Conservation (phyloP, 2,797 vertebrate genomes). For the Malurus leucopterus region DNA sequence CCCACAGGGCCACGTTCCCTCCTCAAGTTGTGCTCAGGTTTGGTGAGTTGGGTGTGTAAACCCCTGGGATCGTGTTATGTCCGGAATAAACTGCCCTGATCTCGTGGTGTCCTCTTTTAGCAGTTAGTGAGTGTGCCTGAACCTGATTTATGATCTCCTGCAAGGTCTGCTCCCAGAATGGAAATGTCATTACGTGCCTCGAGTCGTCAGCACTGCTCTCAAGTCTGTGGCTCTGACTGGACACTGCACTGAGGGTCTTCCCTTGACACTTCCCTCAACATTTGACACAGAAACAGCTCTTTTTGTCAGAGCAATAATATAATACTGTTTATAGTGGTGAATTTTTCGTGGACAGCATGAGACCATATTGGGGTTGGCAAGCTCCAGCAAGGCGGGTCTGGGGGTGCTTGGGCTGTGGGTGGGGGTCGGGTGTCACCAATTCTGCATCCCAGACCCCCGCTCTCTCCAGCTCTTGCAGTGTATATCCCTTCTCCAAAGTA, state of each 20-base stretch:
- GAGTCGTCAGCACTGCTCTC: fast-evolving
- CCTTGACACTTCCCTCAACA: background rate
- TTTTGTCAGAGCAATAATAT: background rate
- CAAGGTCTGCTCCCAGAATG: background rate
- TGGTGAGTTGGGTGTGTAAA: background rate
- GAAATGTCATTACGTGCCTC: background rate
- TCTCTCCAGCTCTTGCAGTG: fast-evolving
- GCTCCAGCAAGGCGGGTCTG: background rate
- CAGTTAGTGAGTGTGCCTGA: fast-evolving
- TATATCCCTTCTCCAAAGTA: background rate
- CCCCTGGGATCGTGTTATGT: background rate
- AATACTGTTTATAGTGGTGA: fast-evolving
- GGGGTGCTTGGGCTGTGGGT: fast-evolving
- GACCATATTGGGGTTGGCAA: fast-evolving
- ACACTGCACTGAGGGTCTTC: background rate
- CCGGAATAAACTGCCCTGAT: background rate
- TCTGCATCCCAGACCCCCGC: fast-evolving
- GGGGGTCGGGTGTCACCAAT: fast-evolving
- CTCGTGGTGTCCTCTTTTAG: background rate
- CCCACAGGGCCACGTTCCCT: fast-evolving
- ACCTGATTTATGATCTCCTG: background rate
- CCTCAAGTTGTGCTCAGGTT: background rate
- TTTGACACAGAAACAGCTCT: fast-evolving
- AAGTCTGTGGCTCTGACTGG: background rate
- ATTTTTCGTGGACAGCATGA: fast-evolving